Percentiles rank a stretch among this genome's conserved stretches.
phyloP scores from a whole-genome alignment of 2,113 vertebrate genomes.

The Protobothrops mucrosquamatus region DNA sequence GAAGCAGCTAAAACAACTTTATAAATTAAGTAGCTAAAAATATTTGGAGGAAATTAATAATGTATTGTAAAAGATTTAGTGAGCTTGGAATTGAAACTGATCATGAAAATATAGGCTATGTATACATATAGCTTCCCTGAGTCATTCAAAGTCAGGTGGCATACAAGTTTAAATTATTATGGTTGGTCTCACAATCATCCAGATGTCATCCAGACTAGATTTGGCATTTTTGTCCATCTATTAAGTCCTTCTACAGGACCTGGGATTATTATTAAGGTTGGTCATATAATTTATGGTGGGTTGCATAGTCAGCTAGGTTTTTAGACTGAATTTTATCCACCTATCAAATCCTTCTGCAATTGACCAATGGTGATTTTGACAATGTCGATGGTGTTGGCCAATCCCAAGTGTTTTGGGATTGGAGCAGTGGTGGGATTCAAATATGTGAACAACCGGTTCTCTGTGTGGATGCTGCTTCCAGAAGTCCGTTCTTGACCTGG shows the following conservation, averaged over 20 bases:
- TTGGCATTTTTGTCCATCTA: not conserved
- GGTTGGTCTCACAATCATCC: not conserved
- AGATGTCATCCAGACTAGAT: not conserved
- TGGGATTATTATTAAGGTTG: not conserved
- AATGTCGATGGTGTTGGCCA: not conserved
- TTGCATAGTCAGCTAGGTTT: too few species aligned
- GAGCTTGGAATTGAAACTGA: too few species aligned
- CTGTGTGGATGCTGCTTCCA: too few species aligned
- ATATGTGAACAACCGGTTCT: too few species aligned
- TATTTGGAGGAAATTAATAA: not conserved
- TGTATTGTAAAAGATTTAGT: not conserved
- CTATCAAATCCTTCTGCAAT: not conserved
- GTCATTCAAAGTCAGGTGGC: not conserved
- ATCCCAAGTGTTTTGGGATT: too few species aligned
- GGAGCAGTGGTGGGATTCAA: too few species aligned
- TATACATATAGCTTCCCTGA: not conserved
- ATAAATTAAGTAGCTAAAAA: not conserved
- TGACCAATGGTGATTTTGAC: not conserved
- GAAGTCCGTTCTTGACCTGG: too few species aligned
- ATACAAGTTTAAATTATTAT: not conserved
- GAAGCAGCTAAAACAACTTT: not conserved
- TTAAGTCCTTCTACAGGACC: not conserved
- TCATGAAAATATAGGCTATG: not conserved
- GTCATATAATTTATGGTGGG: too few species aligned
- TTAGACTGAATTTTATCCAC: not conserved